Evolutionary conservation across 2,888 invertebrate species (phyloP).

Genomic region (Reticulitermes lucifugus): DNA sequence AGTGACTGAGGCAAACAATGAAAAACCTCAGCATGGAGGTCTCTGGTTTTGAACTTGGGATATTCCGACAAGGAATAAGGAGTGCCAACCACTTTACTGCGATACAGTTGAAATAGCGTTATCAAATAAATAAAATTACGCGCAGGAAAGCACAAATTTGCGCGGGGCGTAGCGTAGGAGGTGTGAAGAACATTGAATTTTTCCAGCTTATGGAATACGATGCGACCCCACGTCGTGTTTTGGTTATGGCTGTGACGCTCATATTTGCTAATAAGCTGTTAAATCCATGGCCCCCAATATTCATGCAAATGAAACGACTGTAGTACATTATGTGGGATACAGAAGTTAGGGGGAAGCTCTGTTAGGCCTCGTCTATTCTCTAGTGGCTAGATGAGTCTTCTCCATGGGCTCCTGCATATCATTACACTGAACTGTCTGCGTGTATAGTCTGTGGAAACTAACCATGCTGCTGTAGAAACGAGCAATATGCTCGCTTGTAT

Average conservation of each 20-base stretch:
- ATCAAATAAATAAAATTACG: too few relatives aligned
- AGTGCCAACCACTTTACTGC: too few relatives aligned
- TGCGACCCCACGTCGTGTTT: neutral
- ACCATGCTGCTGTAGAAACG: neutral
- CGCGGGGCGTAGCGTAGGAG: neutral
- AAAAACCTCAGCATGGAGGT: too few relatives aligned
- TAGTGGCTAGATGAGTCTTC: conserved; percentile 19
- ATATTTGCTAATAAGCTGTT: conserved; percentile 36
- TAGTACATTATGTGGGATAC: conserved; percentile 9
- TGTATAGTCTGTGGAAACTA: neutral
- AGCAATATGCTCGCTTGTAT: too few relatives aligned
- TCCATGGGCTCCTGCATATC: conserved; percentile 2
- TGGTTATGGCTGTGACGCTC: conserved; percentile 10
- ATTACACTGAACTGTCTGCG: neutral
- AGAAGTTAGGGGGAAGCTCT: neutral
- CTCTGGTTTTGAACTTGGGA: too few relatives aligned
- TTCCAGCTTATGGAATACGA: conserved; percentile 18
- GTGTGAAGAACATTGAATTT: conserved; percentile 28
- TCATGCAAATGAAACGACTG: conserved; percentile 40
- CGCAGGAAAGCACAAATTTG: too few relatives aligned
- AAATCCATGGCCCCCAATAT: conserved; percentile 35
- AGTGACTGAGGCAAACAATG: too few relatives aligned
- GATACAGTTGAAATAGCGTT: too few relatives aligned
- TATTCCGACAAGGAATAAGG: too few relatives aligned
- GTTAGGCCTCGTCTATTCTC: neutral